Conservation (phyloP, 2,113 vertebrate genomes). For the Panthera tigris region DNA sequence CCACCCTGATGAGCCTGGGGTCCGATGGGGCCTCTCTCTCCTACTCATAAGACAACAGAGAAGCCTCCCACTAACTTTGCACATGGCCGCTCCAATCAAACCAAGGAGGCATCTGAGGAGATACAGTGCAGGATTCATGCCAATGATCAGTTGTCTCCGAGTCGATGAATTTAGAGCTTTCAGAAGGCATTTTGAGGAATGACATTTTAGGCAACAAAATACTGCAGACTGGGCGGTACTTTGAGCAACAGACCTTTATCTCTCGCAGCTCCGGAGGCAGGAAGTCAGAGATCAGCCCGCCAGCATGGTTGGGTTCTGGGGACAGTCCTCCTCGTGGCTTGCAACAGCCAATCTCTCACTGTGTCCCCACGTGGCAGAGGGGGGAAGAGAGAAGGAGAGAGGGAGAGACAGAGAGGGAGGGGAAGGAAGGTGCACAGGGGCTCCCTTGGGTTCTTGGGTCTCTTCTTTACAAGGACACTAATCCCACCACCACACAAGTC, state of each 20-base stretch:
- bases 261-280: neutral
- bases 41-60: neutral
- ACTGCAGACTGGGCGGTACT: neutral
- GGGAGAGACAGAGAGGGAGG: neutral
- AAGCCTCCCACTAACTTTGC: rapidly evolving
- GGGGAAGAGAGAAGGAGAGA: too few species aligned
- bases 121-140: rapidly evolving
- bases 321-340: neutral
- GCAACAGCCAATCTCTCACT: rapidly evolving
- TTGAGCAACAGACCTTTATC: neutral
- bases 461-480: neutral
- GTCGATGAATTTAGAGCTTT: rapidly evolving
- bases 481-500: neutral
- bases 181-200: neutral
- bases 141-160: neutral
- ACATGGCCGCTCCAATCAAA: neutral
- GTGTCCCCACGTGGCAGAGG: neutral
- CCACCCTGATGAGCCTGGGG: rapidly evolving
- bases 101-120: neutral
- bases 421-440: neutral
- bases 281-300: neutral
- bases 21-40: neutral
- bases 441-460: too few species aligned
- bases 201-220: neutral
- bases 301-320: rapidly evolving